Evolutionary conservation across 2,888 invertebrate species (phyloP).

Genomic region (Leucoptera coffeella): DNA sequence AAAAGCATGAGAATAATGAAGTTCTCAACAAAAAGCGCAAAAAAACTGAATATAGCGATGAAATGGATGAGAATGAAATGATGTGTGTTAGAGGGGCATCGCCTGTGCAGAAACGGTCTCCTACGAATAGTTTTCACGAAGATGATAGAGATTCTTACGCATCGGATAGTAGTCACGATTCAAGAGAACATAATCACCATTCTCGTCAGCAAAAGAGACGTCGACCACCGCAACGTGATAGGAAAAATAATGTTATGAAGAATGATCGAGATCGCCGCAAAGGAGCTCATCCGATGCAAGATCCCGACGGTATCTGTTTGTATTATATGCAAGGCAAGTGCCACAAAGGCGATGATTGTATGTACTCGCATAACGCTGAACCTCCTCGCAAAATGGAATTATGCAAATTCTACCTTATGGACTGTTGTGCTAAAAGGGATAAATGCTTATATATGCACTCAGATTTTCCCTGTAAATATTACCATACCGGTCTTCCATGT

Average conservation of each 20-base stretch:
- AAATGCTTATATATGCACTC: slow-evolving; percentile 95
- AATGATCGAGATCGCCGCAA: slow-evolving; percentile 33
- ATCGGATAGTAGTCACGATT: slow-evolving; percentile 51
- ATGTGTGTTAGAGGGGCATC: slow-evolving; percentile 74
- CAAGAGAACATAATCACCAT: slow-evolving; percentile 37
- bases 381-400: slow-evolving; percentile 86
- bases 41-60: slow-evolving; percentile 44
- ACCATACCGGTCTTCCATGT: slow-evolving; percentile 88
- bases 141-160: slow-evolving; percentile 50
- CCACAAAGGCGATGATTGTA: slow-evolving; percentile 77
- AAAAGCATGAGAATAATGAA: slow-evolving; percentile 52
- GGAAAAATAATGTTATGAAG: slow-evolving; percentile 34
- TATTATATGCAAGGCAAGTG: slow-evolving; percentile 89
- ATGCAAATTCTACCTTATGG: slow-evolving; percentile 95
- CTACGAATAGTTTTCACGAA: slow-evolving; percentile 28
- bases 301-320: slow-evolving; percentile 69
- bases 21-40: slow-evolving; percentile 55
- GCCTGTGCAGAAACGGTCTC: slow-evolving; percentile 38
- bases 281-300: slow-evolving; percentile 55
- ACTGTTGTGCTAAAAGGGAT: slow-evolving; percentile 91
- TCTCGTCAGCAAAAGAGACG: slow-evolving; percentile 33
- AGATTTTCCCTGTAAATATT: slow-evolving; percentile 96
- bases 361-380: slow-evolving; percentile 77
- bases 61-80: slow-evolving; percentile 74
- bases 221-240: slow-evolving; percentile 27